phyloP scores from a whole-genome alignment of 2,797 vertebrate genomes.

The Sternarchorhynchus goeldii region DNA sequence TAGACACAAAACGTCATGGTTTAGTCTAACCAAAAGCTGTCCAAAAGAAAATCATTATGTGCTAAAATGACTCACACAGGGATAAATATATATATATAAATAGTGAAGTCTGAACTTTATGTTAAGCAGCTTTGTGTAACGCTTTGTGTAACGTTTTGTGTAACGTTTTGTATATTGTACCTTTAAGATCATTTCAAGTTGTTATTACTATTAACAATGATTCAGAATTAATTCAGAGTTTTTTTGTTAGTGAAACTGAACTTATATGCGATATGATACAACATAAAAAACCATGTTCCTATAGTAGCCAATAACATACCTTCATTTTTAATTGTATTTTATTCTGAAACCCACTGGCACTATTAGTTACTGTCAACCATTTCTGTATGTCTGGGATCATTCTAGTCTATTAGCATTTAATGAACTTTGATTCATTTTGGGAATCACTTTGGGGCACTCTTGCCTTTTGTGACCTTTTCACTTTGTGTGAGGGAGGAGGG shows the following conservation, averaged over 20 bases:
- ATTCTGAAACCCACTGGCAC: constrained; percentile 2
- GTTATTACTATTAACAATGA: too few species aligned
- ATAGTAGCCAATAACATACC: too few species aligned
- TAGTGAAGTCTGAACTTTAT: too few species aligned
- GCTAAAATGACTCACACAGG: not conserved
- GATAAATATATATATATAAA: not conserved
- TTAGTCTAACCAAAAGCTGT: not conserved
- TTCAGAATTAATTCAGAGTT: too few species aligned
- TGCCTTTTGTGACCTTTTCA: constrained; percentile 46
- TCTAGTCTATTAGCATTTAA: constrained; percentile 53
- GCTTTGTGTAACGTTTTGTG: too few species aligned
- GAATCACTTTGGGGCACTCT: constrained; percentile 48
- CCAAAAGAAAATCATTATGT: not conserved
- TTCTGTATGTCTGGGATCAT: constrained; percentile 30
- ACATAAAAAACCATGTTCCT: too few species aligned
- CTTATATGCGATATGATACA: too few species aligned
- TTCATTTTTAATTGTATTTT: not conserved
- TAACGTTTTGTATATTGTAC: too few species aligned
- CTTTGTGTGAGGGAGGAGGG: constrained; percentile 30
- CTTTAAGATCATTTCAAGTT: too few species aligned
- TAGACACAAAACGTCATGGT: not conserved
- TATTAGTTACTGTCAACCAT: constrained; percentile 25
- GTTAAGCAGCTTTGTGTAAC: too few species aligned
- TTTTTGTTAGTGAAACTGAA: too few species aligned
- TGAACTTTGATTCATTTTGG: constrained; percentile 33